Evolutionary conservation across 1,140 invertebrate genomes (phyloP), one percentile per base, ranked within the genome.

Genomic region (Spodoptera litura): DNA sequence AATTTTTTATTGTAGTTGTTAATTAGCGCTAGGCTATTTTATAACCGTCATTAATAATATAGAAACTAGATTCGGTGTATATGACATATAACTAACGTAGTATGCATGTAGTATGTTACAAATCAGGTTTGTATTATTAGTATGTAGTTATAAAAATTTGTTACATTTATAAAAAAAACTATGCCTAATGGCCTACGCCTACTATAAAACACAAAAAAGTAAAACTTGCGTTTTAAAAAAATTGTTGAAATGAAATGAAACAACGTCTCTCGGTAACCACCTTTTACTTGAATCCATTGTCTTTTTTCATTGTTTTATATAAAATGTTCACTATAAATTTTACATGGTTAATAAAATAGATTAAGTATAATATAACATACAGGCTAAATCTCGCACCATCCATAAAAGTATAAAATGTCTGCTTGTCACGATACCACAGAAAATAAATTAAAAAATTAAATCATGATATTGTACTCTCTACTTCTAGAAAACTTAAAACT

Each of bases 271-370:
- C 66, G 81, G 82, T 86, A 84, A 84, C 79, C 82, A 74, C 49
- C 78, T 83, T 83, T 82, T 72, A 79, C 55, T 82, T 86, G 78
- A 79, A 77, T 81, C 27, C 66, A 73, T 78, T 81, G 79, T 86
- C 82, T 82, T 86, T 82, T 79, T 72, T 74, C 38, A 64, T 75
- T 10, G 55, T 74, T 83, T 75, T 71, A 72, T 80, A 79, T 72
- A 76, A 77, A 78, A 79, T 74, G 71, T 59, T 79, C 59, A 55
- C 78, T 75, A 75, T 71, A 52, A 55, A 38, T 70, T 59, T 59
- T 75, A 73, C 58, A 75, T 62, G 44, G 58, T 62, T 75, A 75
- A 75, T 75, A 75, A 75, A 75, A 75, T 73, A 75, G 58, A 38
- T 62, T 62, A 64, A 75, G 58, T 75, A 75, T 62, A 44, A 44